Base-by-base conservation (phyloP, 2,888 invertebrate genomes). In the Lepeophtheirus nordmannii region DNA sequence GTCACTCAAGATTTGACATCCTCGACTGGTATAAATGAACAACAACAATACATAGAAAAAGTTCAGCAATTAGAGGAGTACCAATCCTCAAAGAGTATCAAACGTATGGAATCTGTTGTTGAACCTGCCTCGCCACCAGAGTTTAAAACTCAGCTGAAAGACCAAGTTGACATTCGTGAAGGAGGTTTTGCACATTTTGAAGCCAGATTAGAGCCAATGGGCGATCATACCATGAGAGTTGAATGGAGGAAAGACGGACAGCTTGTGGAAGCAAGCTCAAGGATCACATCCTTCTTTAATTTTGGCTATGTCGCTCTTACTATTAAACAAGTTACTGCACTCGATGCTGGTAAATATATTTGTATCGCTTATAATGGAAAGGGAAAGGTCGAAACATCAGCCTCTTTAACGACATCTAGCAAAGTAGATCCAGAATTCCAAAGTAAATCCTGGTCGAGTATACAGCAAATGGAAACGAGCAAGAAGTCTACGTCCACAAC, bases 141-240 rank as follows among this genome's bases (percentile, higher is more conserved):
- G 78, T 91, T 91, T 75, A 89, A 89, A 77, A 85, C 87, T 39
- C 89, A 88, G 58, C 87, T 91, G 70, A 87, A 87, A 76, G 88
- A 89, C 77, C 89, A 90, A 78, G 77, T 84, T 65, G 85, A 68
- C 14, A 69, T 90, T 73, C 85, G 86, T 73, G 93, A 94, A 80
- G 89, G 91, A 71, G 91, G 90, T 70, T 91, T 89, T 73, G 91
- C 92, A 71, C 93, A 94, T 75, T 92, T 94, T 73, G 94, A 94
- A 80, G 91, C 92, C 71, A 85, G 92, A 70, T 82, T 94, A 62
- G 92, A 93, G 76, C 94, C 94, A 67, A 81, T 91, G 69, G 91
- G 90, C 62, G 94, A 94, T 76, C 83, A 91, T 7, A 86, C 87
- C 62, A 81, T 94, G 73, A 84, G 81, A 75, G 90, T 93, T 56